These are phyloP conservation scores for Drosophila novamexicana DNA, from an alignment of 1,140 invertebrate species.

Conservation along the genomic window DNA sequence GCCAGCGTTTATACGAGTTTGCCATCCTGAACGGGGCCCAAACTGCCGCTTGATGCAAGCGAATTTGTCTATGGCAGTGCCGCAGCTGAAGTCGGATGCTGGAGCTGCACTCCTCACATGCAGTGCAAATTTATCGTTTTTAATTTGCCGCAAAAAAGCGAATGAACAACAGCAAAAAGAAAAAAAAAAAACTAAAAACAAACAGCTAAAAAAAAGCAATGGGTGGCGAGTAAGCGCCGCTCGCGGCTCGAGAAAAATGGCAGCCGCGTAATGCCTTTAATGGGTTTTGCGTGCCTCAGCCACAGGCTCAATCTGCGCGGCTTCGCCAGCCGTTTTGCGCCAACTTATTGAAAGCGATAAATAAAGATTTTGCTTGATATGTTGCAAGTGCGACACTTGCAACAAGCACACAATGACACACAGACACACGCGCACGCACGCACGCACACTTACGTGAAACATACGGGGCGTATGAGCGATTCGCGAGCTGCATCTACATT, in stretches of 20 bases:
- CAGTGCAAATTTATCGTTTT: slow-evolving; percentile 82
- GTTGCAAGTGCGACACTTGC: slow-evolving; percentile 33
- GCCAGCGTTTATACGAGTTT: slow-evolving; percentile 31
- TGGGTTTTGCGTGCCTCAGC: slow-evolving; percentile 66
- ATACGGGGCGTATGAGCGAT: slow-evolving; percentile 60
- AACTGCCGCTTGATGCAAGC: slow-evolving; percentile 63
- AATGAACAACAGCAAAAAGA: slow-evolving; percentile 39
- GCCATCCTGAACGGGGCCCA: slow-evolving; percentile 27
- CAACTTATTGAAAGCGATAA: slow-evolving; percentile 84
- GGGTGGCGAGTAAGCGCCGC: background rate
- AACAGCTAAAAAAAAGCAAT: slow-evolving; percentile 5
- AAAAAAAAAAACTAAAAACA: slow-evolving; percentile 24
- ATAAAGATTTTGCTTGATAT: slow-evolving; percentile 75
- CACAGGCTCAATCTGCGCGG: slow-evolving; percentile 38
- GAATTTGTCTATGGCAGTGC: slow-evolving; percentile 68
- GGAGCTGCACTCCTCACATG: slow-evolving; percentile 52
- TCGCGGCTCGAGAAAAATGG: slow-evolving; percentile 62
- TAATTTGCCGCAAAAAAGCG: slow-evolving; percentile 76
- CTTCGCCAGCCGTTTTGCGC: slow-evolving; percentile 42
- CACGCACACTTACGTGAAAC: background rate
- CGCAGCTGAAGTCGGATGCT: slow-evolving; percentile 23
- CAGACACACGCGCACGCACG: background rate
- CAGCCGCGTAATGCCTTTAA: slow-evolving; percentile 76
- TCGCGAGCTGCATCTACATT: background rate
- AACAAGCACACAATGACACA: slow-evolving; percentile 4